These are phyloP conservation scores for Dolichomitus sp. DNA, from an alignment of 2,888 invertebrate genomes.

Conservation along the genomic window DNA sequence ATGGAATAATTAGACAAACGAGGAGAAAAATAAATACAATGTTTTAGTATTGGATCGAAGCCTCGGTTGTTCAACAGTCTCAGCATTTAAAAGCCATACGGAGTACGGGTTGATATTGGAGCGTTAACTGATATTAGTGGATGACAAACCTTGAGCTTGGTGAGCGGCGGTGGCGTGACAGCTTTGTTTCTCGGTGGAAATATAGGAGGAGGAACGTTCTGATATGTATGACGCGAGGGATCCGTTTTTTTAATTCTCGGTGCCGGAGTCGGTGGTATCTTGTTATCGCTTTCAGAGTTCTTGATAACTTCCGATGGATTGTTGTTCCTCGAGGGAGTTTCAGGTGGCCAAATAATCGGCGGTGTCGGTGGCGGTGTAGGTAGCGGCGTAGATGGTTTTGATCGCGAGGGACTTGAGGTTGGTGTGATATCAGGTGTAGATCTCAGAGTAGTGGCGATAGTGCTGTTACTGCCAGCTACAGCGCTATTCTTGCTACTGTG, in stretches of 20 bases:
- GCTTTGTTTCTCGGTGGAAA: slow-evolving; percentile 81
- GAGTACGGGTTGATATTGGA: slow-evolving; percentile 24
- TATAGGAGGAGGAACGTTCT: slow-evolving; percentile 87
- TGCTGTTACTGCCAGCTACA: slow-evolving; percentile 71
- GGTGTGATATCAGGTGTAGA: slow-evolving; percentile 72
- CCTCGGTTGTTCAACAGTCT: background rate
- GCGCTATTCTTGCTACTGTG: slow-evolving; percentile 75
- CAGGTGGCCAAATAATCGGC: slow-evolving; percentile 36
- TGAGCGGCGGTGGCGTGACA: slow-evolving; percentile 61
- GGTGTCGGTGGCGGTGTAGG: slow-evolving; percentile 63
- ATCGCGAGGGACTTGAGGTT: slow-evolving; percentile 67
- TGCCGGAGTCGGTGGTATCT: slow-evolving; percentile 78
- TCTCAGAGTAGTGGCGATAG: slow-evolving; percentile 75
- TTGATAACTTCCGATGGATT: background rate
- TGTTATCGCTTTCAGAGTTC: slow-evolving; percentile 18
- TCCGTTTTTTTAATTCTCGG: slow-evolving; percentile 80
- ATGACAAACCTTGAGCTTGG: slow-evolving; percentile 81
- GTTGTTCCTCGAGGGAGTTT: slow-evolving; percentile 17
- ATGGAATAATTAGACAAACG: background rate
- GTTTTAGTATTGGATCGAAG: background rate
- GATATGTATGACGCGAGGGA: slow-evolving; percentile 86
- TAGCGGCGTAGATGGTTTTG: slow-evolving; percentile 58
- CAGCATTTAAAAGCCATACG: slow-evolving; percentile 1
- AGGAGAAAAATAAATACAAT: background rate
- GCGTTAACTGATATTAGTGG: slow-evolving; percentile 73